Conservation (phyloP, 2,113 vertebrate genomes). For the Thryonomys swinderianus region DNA sequence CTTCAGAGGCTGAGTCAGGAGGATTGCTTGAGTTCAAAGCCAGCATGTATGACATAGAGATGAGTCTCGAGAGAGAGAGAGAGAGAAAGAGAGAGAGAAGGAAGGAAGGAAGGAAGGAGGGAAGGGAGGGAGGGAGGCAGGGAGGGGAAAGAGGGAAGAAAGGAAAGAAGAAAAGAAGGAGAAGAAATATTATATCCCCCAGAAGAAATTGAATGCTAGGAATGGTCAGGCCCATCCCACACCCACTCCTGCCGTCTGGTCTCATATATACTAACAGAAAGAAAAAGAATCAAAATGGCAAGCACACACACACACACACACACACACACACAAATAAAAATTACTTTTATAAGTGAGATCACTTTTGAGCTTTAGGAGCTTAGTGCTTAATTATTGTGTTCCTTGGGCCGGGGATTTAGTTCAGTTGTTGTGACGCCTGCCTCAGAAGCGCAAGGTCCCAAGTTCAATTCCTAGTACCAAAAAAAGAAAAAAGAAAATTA, state of each 20-base stretch:
- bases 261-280: neutral
- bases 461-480: too few species aligned
- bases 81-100: neutral
- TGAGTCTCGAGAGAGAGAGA: too few species aligned
- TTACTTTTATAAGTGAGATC: neutral
- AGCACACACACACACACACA: too few species aligned
- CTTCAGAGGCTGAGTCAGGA: neutral
- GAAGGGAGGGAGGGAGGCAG: too few species aligned
- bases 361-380: neutral
- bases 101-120: neutral
- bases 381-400: neutral
- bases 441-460: too few species aligned
- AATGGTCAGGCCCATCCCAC: neutral
- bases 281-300: neutral
- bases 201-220: neutral
- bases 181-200: neutral
- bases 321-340: too few species aligned
- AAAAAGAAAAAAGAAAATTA: neutral
- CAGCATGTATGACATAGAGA: neutral
- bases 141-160: too few species aligned
- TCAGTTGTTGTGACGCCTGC: too few species aligned
- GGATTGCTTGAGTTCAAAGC: neutral
- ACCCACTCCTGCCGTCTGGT: neutral
- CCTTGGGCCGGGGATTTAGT: too few species aligned
- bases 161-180: neutral